These are phyloP conservation scores for Zele albiditarsus DNA, from an alignment of 2,888 invertebrate species.

Conservation along the genomic window DNA sequence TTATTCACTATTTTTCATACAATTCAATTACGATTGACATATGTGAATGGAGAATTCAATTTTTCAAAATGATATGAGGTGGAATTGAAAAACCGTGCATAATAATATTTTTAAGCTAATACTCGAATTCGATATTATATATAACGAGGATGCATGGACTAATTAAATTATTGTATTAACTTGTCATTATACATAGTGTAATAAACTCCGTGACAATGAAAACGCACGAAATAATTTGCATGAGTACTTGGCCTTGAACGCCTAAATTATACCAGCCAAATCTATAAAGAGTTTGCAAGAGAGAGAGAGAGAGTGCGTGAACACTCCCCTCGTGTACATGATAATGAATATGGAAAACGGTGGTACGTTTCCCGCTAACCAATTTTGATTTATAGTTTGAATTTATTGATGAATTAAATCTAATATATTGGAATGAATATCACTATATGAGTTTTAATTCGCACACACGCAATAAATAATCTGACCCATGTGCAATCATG, in stretches of 20 bases:
- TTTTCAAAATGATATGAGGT: too few species aligned
- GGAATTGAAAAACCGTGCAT: too few species aligned
- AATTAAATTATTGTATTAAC: too few species aligned
- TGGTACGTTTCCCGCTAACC: too few species aligned
- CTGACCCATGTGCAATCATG: not conserved
- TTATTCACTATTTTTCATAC: too few species aligned
- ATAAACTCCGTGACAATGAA: not conserved
- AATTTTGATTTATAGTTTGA: too few species aligned
- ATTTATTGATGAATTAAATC: not conserved
- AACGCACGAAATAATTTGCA: not conserved
- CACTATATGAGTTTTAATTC: not conserved
- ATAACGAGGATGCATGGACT: too few species aligned
- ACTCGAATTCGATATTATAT: too few species aligned
- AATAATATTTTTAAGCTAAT: too few species aligned
- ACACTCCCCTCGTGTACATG: not conserved
- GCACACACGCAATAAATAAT: not conserved
- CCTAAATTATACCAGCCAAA: not conserved
- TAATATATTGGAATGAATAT: not conserved
- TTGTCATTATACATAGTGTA: not conserved
- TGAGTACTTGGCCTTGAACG: not conserved
- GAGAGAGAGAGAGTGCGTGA: not conserved
- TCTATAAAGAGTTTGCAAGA: not conserved
- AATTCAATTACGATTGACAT: too few species aligned
- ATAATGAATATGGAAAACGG: not conserved
- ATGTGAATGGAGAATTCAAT: too few species aligned